Evolutionary conservation across 1,140 invertebrate genomes (phyloP).

Genomic region (Anoplolepis gracilipes): DNA sequence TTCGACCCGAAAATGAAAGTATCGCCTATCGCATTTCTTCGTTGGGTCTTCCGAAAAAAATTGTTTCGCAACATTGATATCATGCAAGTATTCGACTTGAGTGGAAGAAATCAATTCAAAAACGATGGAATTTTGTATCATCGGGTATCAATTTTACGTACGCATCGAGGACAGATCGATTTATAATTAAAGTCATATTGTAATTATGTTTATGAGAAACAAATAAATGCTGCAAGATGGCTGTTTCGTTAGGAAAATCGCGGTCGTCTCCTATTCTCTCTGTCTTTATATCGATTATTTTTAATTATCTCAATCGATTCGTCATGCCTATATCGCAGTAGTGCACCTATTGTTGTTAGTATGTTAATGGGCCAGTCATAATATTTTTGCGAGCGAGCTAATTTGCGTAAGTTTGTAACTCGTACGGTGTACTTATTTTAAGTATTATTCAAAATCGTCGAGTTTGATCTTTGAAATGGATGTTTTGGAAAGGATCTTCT

Average conservation of each 20-base stretch:
- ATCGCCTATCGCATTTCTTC: conserved; percentile 38
- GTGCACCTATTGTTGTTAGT: conserved; percentile 11
- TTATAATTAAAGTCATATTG: not conserved
- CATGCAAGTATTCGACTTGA: not conserved
- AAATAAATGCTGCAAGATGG: conserved; percentile 52
- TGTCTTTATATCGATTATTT: not conserved
- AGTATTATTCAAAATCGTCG: conserved; percentile 64
- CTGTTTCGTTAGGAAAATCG: conserved; percentile 33
- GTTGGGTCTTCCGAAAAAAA: conserved; percentile 49
- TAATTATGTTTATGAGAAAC: conserved; percentile 4
- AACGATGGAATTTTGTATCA: not conserved
- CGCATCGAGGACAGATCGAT: not conserved
- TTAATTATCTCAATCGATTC: conserved; percentile 43
- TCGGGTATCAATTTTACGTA: not conserved
- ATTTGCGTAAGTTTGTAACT: conserved; percentile 59
- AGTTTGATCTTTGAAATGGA: conserved; percentile 40
- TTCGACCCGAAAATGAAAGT: conserved; percentile 47
- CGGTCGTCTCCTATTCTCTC: not conserved
- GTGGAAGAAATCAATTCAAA: not conserved
- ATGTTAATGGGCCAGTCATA: not conserved
- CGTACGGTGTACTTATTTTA: conserved; percentile 70
- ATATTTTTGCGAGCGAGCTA: conserved; percentile 19
- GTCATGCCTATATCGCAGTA: conserved; percentile 19
- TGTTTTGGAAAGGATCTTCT: not conserved
- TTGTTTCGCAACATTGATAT: conserved; percentile 29